These are phyloP conservation scores for Noctua pronuba DNA, from an alignment of 2,888 invertebrate genomes.

Conservation along the genomic window DNA sequence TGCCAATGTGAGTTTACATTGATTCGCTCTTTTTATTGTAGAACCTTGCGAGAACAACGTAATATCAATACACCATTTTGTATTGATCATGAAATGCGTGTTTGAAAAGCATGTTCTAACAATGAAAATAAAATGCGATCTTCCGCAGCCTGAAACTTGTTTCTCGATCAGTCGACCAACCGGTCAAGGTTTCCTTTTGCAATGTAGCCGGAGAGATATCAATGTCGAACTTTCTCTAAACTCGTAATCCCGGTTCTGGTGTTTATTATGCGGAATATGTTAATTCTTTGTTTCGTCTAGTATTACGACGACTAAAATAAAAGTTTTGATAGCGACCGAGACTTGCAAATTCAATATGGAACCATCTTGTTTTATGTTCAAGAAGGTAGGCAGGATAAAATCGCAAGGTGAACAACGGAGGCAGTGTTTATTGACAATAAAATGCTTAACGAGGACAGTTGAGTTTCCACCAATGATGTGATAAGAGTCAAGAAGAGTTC, in stretches of 20 bases:
- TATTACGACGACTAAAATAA: constrained; percentile 45
- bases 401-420: constrained; percentile 51
- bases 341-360: constrained; percentile 23
- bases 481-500: neutral
- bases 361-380: constrained; percentile 21
- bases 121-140: constrained; percentile 59
- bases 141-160: constrained; percentile 65
- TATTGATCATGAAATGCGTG: constrained; percentile 37
- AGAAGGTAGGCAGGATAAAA: constrained; percentile 19
- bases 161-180: constrained; percentile 63
- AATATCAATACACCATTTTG: neutral
- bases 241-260: constrained; percentile 59
- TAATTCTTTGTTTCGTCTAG: constrained; percentile 56
- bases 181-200: constrained; percentile 70
- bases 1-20: neutral
- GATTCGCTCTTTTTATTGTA: constrained; percentile 8
- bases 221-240: constrained; percentile 67
- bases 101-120: constrained; percentile 37
- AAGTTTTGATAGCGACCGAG: constrained; percentile 38
- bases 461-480: constrained; percentile 1
- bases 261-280: constrained; percentile 57
- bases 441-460: constrained; percentile 10
- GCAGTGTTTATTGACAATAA: constrained; percentile 34
- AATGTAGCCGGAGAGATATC: constrained; percentile 59
- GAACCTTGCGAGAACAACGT: neutral